Evolutionary conservation across 2,113 vertebrate species (phyloP), one percentile per base, ranked within the genome.

Genomic region (Pelvicachromis taeniatus): DNA sequence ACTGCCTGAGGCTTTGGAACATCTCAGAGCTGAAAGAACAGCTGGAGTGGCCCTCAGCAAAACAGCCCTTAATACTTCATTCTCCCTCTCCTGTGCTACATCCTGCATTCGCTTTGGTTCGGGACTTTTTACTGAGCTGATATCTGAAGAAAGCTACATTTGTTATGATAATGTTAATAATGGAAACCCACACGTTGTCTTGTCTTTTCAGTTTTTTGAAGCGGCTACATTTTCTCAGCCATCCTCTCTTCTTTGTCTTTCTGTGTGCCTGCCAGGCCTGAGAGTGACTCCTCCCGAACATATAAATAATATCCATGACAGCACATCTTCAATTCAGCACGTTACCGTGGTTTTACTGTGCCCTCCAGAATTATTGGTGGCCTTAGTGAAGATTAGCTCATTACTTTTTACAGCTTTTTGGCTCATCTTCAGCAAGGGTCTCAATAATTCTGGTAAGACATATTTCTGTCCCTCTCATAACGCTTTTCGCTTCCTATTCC

Each of bases 331-430:
- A 85, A 77, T 83, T 78, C 87, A 82, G 81, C 56, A 9, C 61
- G 63, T 85, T 87, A 65, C 78, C 21, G 77, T 81, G 35, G 35
- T 75, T 92, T 85, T 85, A 92, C 77, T 45, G 79, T 83, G 87
- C 92, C 90, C 90, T 91, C 83, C 81, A 86, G 92, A 88, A 73
- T 89, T 85, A 90, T 89, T 58, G 77, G 84, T 81, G 80, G 81
- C 88, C 87, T 88, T 59, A 73, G 81, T 90, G 77, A 91, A 94
- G 89, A 93, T 92, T 87, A 91, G 86, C 90, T 91, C 86, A 88
- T 92, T 91, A 92, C 88, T 87, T 93, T 75, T 92, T 88, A 92
- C 88, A 81, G 89, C 87, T 63, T 83, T 87, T 90, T 87, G 90
- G 85, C 88, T 89, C 81, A 81, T 90, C 85, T 82, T 92, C 81